These are phyloP conservation scores for Spicauda simplicius DNA, from an alignment of 2,888 invertebrate species.

Conservation along the genomic window DNA sequence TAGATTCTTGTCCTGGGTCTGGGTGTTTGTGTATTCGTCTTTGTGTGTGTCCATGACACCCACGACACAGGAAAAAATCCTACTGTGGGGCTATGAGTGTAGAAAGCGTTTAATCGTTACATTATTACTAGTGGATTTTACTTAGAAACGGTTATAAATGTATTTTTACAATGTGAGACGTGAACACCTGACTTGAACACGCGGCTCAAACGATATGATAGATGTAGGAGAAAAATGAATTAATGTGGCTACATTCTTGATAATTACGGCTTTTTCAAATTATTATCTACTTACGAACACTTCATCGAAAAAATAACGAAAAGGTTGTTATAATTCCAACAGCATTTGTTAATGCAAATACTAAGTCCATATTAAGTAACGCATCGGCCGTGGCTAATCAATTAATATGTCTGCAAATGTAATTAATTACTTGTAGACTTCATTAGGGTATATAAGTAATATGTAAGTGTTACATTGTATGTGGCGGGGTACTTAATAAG, in stretches of 20 bases:
- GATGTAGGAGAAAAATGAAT: not conserved
- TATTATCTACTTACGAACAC: not conserved
- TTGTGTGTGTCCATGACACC: no score
- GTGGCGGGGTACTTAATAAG: constrained; percentile 1
- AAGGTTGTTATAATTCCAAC: constrained; percentile 2
- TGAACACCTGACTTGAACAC: constrained; percentile 6
- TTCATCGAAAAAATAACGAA: constrained; percentile 2
- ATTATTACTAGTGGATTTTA: not conserved
- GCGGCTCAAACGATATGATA: not conserved
- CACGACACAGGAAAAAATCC: no score
- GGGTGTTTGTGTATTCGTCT: no score
- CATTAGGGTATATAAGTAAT: constrained; percentile 7
- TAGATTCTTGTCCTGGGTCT: no score
- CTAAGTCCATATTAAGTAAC: constrained; percentile 20
- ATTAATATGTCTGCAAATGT: constrained; percentile 13
- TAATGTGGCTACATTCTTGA: constrained; percentile 9
- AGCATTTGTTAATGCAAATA: constrained; percentile 25
- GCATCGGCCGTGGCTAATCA: constrained; percentile 18
- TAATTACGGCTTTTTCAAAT: constrained; percentile 15
- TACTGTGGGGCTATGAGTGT: no score
- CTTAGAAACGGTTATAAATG: not conserved
- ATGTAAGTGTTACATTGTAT: constrained; percentile 9
- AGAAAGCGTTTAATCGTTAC: no score
- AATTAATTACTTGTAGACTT: constrained; percentile 19
- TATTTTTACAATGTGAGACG: not conserved